These are phyloP conservation scores for Bombus waltoni DNA, from an alignment of 1,140 invertebrate genomes.

Conservation along the genomic window DNA sequence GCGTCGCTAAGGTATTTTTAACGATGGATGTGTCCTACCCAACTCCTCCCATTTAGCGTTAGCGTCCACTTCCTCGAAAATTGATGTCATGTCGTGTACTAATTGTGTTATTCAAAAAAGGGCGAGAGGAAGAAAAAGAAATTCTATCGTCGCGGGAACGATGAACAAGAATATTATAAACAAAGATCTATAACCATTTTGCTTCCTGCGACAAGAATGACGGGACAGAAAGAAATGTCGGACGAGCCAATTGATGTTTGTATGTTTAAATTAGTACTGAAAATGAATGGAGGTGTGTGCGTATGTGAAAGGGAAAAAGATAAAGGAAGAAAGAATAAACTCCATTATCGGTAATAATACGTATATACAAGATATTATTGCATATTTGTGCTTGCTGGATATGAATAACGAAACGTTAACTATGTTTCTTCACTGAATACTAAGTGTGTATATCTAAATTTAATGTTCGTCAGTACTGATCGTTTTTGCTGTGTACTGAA, in stretches of 20 bases:
- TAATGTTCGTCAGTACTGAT: slow-evolving; percentile 64
- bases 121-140: background rate
- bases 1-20: slow-evolving; percentile 73
- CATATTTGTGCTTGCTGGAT: slow-evolving; percentile 78
- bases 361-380: slow-evolving; percentile 65
- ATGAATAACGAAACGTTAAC: slow-evolving; percentile 69
- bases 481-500: slow-evolving; percentile 61
- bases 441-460: slow-evolving; percentile 72
- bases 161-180: slow-evolving; percentile 12
- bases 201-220: background rate
- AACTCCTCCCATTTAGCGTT: slow-evolving; percentile 35
- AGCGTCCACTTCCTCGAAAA: slow-evolving; percentile 49
- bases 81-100: slow-evolving; percentile 40
- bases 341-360: slow-evolving; percentile 63
- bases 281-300: background rate
- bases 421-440: slow-evolving; percentile 70
- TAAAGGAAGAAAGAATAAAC: slow-evolving; percentile 3
- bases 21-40: slow-evolving; percentile 71
- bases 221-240: slow-evolving; percentile 5
- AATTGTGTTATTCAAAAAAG: slow-evolving; percentile 10
- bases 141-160: slow-evolving; percentile 11
- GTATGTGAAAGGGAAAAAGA: background rate
- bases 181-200: background rate
- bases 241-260: slow-evolving; percentile 21
- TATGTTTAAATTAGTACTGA: slow-evolving; percentile 25